phyloP scores from a whole-genome alignment of 1,140 invertebrate species.

The Leptinotarsa undecemlineata region DNA sequence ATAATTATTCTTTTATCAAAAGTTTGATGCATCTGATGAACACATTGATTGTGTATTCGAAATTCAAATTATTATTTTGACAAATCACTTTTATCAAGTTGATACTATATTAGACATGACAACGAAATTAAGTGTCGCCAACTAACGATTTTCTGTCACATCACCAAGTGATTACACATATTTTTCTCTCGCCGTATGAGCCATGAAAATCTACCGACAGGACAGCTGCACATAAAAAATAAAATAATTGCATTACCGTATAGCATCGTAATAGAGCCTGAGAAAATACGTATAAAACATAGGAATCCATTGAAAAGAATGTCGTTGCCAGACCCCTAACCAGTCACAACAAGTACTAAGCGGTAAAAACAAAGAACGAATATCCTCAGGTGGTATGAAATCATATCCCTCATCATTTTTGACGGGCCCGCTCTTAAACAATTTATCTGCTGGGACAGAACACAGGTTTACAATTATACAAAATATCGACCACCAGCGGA shows the following conservation, averaged over 20 bases:
- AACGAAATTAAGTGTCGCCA: not conserved
- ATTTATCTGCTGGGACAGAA: conserved; percentile 33
- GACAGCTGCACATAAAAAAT: conserved; percentile 25
- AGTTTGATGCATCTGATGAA: no score
- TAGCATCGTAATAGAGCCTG: conserved; percentile 15
- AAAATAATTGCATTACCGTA: conserved; percentile 22
- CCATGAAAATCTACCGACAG: not conserved
- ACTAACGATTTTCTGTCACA: conserved; percentile 3
- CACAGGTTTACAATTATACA: conserved; percentile 30
- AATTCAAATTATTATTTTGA: no score
- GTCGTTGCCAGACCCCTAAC: conserved; percentile 31
- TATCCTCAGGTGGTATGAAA: conserved; percentile 36
- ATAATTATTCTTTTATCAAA: no score
- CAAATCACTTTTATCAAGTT: no score
- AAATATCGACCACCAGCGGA: conserved; percentile 25
- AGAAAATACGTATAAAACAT: conserved; percentile 31
- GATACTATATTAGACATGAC: no score
- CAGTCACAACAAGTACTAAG: conserved; percentile 33
- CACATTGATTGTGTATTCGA: no score
- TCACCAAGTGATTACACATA: not conserved
- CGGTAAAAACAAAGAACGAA: conserved; percentile 34
- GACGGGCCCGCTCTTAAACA: conserved; percentile 31
- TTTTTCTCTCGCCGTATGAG: not conserved
- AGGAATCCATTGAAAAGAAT: conserved; percentile 31
- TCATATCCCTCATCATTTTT: conserved; percentile 38